Conservation (phyloP, 2,797 vertebrate species). For the Phoxinus dragarum region DNA sequence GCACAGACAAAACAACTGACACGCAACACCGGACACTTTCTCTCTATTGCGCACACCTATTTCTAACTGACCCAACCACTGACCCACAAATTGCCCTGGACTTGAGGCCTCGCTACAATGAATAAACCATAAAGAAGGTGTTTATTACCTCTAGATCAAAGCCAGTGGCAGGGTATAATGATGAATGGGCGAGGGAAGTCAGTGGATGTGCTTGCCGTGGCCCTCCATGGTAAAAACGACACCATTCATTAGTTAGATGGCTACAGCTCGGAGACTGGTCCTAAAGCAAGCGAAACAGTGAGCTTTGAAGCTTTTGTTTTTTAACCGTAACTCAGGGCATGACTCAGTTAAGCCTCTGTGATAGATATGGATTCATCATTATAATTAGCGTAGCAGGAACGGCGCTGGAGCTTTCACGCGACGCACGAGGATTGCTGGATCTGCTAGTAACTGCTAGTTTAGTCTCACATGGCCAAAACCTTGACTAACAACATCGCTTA, state of each 20-base stretch:
- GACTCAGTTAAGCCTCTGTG: slow-evolving; percentile 28
- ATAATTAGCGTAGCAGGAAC: slow-evolving; percentile 18
- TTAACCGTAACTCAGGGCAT: slow-evolving; percentile 27
- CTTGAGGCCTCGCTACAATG: slow-evolving; percentile 44
- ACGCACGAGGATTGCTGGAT: background rate
- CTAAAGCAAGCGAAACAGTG: background rate
- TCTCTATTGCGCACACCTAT: background rate
- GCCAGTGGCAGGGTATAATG: slow-evolving; percentile 55
- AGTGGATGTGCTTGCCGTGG: slow-evolving; percentile 48
- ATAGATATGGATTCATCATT: slow-evolving; percentile 32
- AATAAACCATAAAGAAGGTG: slow-evolving; percentile 54
- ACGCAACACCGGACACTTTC: background rate
- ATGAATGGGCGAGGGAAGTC: slow-evolving; percentile 56
- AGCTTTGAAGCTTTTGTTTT: slow-evolving; percentile 43
- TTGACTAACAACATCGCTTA: background rate
- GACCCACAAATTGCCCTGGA: slow-evolving; percentile 46
- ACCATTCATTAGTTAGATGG: slow-evolving; percentile 57
- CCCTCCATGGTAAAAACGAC: slow-evolving; percentile 53
- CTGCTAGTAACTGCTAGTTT: background rate
- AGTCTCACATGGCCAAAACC: background rate
- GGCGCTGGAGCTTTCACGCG: background rate
- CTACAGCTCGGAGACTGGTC: slow-evolving; percentile 33
- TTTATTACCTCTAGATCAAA: slow-evolving; percentile 53
- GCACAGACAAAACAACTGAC: slow-evolving; percentile 52
- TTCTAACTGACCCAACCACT: slow-evolving; percentile 34